A percentile compares a stretch with the other conserved stretches of the same genome.
phyloP scores from a whole-genome alignment of 1,140 invertebrate species.

The Zaprionus tsacasi region DNA sequence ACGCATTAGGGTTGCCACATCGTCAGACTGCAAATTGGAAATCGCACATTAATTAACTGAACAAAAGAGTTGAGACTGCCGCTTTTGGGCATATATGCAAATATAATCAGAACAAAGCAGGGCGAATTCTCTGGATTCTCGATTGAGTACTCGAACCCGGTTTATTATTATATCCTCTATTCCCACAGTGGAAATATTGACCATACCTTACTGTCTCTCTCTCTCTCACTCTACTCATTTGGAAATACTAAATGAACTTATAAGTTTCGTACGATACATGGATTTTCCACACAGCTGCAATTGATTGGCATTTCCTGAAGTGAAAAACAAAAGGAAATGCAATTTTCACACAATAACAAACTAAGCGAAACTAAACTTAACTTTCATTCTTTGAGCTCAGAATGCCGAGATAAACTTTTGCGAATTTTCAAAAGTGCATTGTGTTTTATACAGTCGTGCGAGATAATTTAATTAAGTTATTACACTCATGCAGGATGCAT shows the following conservation, averaged over 20 bases:
- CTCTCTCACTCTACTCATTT: background rate
- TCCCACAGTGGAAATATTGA: too few species aligned
- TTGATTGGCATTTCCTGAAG: background rate
- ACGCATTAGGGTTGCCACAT: background rate
- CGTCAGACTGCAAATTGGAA: background rate
- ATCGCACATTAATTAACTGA: constrained; percentile 4
- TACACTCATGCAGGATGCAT: too few species aligned
- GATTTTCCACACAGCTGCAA: background rate
- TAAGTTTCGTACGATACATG: background rate
- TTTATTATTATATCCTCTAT: background rate
- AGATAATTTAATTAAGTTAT: background rate
- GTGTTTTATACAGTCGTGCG: background rate
- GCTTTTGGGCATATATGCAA: background rate
- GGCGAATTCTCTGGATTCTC: background rate
- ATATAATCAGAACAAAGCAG: background rate
- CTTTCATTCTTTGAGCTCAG: background rate
- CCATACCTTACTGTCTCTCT: background rate
- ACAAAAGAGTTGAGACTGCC: background rate
- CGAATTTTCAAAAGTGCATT: background rate
- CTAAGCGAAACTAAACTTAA: background rate
- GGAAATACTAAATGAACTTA: background rate
- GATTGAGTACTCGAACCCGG: too few species aligned
- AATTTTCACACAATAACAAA: constrained; percentile 4
- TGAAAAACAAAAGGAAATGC: background rate
- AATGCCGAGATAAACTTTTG: background rate